Evolutionary conservation across 2,113 vertebrate species (phyloP).

Genomic region (Gopherus evgoodei): DNA sequence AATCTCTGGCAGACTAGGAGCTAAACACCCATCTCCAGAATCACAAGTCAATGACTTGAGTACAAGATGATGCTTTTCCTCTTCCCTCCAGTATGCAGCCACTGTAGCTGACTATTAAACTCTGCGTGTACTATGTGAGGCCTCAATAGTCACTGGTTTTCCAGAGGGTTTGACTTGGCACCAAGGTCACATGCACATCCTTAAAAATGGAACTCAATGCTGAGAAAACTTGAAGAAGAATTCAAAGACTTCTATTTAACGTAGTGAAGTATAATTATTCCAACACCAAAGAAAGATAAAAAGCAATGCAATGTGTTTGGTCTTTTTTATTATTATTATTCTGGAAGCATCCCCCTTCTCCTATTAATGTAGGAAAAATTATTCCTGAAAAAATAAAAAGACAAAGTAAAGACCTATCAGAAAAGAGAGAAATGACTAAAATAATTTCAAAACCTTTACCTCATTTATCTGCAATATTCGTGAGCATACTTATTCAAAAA

Average conservation of each 20-base stretch:
- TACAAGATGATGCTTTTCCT: neutral
- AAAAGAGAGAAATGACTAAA: constrained; percentile 17
- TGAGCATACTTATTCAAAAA: constrained; percentile 51
- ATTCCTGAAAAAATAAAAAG: neutral
- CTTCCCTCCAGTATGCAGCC: neutral
- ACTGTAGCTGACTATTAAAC: neutral
- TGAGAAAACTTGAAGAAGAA: neutral
- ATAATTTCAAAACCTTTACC: constrained; percentile 20
- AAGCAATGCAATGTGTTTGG: neutral
- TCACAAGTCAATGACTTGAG: neutral
- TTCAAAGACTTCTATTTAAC: neutral
- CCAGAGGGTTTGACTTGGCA: neutral
- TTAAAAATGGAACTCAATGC: neutral
- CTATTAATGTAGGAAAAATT: neutral
- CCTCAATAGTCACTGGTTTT: neutral
- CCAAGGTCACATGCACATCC: neutral
- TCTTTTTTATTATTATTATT: neutral
- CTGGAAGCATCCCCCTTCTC: neutral
- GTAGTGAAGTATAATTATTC: neutral
- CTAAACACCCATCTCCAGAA: neutral
- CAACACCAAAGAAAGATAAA: neutral
- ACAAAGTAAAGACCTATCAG: constrained; percentile 40
- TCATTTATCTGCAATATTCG: constrained; percentile 35
- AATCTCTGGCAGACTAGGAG: neutral
- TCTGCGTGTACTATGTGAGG: neutral